phyloP scores from a whole-genome alignment of 2,113 vertebrate genomes.

The Pycnonotus jocosus region DNA sequence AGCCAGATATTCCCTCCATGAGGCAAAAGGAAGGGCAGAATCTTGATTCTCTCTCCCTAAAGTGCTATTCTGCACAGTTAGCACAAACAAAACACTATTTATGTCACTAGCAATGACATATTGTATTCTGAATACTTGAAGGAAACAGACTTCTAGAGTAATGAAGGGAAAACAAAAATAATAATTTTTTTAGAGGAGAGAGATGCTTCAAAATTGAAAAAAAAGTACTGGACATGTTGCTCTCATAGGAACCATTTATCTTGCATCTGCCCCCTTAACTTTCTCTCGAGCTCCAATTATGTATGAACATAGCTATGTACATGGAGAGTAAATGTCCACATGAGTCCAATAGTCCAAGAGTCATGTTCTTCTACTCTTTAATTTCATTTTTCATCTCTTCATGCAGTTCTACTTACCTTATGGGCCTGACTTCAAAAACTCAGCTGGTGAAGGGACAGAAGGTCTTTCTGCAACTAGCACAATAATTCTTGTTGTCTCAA shows the following conservation, averaged over 20 bases:
- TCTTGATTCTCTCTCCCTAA: neutral
- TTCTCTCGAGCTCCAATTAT: neutral
- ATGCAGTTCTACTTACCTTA: neutral
- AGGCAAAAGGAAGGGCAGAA: neutral
- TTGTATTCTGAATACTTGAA: neutral
- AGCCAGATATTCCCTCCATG: neutral
- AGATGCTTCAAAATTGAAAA: neutral
- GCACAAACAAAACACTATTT: conserved; percentile 9
- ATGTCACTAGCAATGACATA: neutral
- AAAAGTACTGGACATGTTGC: neutral
- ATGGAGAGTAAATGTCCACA: neutral
- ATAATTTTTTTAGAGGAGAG: neutral
- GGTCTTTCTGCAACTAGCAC: neutral
- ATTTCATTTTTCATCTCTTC: neutral
- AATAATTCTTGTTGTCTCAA: neutral
- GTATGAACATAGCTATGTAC: neutral
- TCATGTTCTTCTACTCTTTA: neutral
- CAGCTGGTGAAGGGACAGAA: neutral
- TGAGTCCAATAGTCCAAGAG: neutral
- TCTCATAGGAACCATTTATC: neutral
- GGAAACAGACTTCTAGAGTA: neutral
- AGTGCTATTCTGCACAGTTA: neutral
- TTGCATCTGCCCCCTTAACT: neutral
- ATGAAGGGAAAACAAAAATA: neutral
- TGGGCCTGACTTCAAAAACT: neutral